phyloP scores from a whole-genome alignment of 2,888 invertebrate species.

The Drosophila mulleri region DNA sequence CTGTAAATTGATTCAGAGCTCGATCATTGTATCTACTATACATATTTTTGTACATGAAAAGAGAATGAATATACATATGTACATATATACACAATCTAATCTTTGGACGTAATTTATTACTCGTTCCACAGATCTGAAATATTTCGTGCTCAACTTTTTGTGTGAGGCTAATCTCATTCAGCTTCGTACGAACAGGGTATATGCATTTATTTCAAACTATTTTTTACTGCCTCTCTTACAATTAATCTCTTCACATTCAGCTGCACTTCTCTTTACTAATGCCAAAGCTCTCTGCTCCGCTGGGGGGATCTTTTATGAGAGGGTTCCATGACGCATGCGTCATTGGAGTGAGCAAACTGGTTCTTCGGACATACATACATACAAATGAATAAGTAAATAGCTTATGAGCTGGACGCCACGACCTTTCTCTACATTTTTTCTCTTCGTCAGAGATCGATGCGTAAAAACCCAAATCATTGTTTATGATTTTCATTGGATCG shows the following conservation, averaged over 20 bases:
- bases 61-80: background rate
- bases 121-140: background rate
- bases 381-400: background rate
- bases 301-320: background rate
- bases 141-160: no score
- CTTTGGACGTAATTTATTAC: background rate
- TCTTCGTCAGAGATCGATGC: conserved; percentile 4
- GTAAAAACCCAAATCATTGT: conserved; percentile 12
- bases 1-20: background rate
- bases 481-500: conserved; percentile 8
- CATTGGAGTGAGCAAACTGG: conserved; percentile 14
- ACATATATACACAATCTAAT: background rate
- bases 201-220: background rate
- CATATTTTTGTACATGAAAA: background rate
- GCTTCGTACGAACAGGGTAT: background rate
- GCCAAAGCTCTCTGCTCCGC: background rate
- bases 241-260: background rate
- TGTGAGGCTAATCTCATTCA: background rate
- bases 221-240: background rate
- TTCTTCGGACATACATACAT: conserved; percentile 2
- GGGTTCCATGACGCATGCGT: conserved; percentile 5
- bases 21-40: background rate
- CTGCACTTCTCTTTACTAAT: conserved; percentile 10
- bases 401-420: background rate
- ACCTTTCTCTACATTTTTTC: conserved; percentile 19